Conservation (phyloP, 2,113 vertebrate species). For the Upupa epops region DNA sequence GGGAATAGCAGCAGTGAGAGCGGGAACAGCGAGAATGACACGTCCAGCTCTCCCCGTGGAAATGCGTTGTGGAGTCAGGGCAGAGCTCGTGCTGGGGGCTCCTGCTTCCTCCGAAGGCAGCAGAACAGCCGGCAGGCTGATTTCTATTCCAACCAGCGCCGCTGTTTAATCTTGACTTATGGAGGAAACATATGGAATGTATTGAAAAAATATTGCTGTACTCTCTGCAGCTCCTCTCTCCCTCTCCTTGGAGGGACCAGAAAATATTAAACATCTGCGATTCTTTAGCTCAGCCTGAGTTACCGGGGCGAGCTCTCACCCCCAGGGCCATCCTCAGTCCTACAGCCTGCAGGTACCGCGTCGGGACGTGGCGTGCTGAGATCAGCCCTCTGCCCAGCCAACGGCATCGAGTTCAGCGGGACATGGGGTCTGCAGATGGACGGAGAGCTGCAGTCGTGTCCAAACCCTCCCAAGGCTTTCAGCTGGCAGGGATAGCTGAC, state of each 20-base stretch:
- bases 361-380: not conserved
- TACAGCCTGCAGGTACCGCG: not conserved
- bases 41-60: not conserved
- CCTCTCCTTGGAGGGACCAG: not conserved
- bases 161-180: not conserved
- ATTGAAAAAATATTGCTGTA: conserved; percentile 17
- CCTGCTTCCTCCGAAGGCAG: not conserved
- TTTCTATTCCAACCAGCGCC: not conserved
- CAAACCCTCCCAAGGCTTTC: not conserved
- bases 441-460: not conserved
- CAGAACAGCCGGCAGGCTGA: not conserved
- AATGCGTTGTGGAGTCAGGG: not conserved
- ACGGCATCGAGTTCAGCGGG: not conserved
- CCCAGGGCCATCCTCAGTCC: not conserved
- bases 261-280: not conserved
- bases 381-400: not conserved
- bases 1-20: not conserved
- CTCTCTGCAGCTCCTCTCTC: not conserved
- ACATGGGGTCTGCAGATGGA: fast-evolving
- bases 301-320: not conserved
- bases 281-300: not conserved
- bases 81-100: not conserved
- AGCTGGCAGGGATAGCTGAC: not conserved
- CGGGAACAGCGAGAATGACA: fast-evolving
- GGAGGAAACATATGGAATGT: conserved; percentile 14